Base-by-base conservation (phyloP, 2,797 vertebrate genomes). In the Pelobates cultripes region DNA sequence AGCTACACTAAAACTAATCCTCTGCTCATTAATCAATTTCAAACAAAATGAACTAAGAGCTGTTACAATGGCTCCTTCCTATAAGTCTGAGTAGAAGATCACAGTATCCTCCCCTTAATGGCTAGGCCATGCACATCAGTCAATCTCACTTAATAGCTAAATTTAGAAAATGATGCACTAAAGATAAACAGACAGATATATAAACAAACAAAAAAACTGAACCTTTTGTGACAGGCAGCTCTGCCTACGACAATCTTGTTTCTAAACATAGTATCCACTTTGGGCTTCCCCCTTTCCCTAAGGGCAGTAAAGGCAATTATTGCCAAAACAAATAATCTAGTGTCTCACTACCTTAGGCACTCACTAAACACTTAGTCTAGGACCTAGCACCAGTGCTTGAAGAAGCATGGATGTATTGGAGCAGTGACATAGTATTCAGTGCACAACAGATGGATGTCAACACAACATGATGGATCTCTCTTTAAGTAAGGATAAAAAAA, bases 221-320 rank as follows among this genome's bases (percentile, higher is more conserved):
- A 92, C 90, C 89, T 75, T 91, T 83, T 86, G 88, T 91, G 88
- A 90, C 89, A 88, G 86, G 86, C 83, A 87, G 90, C 84, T 28
- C 89, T 87, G 89, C 87, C 89, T 86, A 88, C 86, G 88, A 86
- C 89, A 91, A 92, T 94, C 90, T 92, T 93, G 89, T 91, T 93
- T 92, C 94, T 94, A 94, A 94, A 94, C 86, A 93, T 93, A 94
- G 93, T 90, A 92, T 88, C 92, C 93, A 94, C 93, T 93, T 91
- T 85, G 88, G 14, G 15, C 57, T 60, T 13, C 88, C 74, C 84
- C 87, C 84, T 73, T 84, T 15, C 86, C 89, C 86, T 90, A 84
- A 87, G 91, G 86, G 86, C 88, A 89, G 80, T 89, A 76, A 87
- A 90, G 91, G 92, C 90, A 93, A 93, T 95, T 94, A 94, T 88